Evolutionary conservation across 2,888 invertebrate genomes (phyloP), one percentile per base, ranked within the genome.

Genomic region (Drosophila bunnanda): DNA sequence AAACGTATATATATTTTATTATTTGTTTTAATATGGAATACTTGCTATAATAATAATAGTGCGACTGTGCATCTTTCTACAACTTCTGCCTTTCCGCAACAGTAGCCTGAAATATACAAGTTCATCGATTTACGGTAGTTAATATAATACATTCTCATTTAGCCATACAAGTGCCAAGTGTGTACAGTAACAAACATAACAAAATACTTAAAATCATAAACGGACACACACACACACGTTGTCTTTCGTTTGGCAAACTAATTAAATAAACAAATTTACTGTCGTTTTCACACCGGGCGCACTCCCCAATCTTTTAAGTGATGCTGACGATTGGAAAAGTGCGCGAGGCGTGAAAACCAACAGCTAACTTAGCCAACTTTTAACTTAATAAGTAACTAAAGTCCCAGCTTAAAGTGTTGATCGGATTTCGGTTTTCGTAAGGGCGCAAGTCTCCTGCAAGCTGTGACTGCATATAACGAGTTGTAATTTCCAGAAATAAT

Each of bases 351-450:
- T 88, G 77, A 72, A 85, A 82, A 88, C 82, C 20, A 62, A 71
- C 74, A 57, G 38, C 12, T 39, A 25, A 58, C 28, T 43, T 54
- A 67, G 56, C 54, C 28, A 76, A 80, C 74, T 72, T 74, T 79
- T 38, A 81, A 66, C 81, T 82, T 81, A 82, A 75, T 81, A 80
- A 82, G 85, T 84, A 81, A 83, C 85, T 85, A 64, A 80, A 79
- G 83, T 85, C 83, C 82, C 76, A 80, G 82, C 75, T 82, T 68
- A 62, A 79, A 59, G 74, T 58, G 66, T 62, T 75, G 68, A 66
- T 56, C 44, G 34, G 34, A 7, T 54, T 6, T 61, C 74, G 55
- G 22, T 6, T 46, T 44, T 13, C 38, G 36, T 17, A 10, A 38
- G 30, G 48, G 15, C 17, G 32, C 20, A 34, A 38, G 60, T 25